Percentiles rank a stretch among this genome's conserved stretches.
phyloP scores from a whole-genome alignment of 2,888 invertebrate species.

The Pristionchus arcanus region DNA sequence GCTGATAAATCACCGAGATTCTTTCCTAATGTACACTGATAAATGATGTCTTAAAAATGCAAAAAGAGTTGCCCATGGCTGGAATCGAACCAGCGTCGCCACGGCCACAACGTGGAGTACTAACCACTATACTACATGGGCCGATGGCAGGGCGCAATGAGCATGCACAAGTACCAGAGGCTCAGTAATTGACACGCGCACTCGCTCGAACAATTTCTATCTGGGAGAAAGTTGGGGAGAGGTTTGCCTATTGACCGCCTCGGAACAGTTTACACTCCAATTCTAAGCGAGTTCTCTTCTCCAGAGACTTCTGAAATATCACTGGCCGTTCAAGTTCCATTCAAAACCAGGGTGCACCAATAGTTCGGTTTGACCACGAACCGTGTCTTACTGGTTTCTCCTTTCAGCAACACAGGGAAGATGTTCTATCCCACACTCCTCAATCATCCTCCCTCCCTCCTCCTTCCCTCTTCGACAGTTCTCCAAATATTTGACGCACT shows the following conservation, averaged over 20 bases:
- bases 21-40: too few species aligned
- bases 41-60: not conserved
- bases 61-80: conserved; percentile 51
- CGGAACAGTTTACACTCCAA: not conserved
- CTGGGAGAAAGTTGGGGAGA: not conserved
- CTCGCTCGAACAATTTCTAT: not conserved
- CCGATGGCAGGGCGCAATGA: conserved; percentile 32
- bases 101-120: conserved; percentile 76
- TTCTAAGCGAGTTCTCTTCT: not conserved
- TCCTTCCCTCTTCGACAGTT: not conserved
- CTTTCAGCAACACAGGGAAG: not conserved
- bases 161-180: not conserved
- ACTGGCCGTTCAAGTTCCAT: too few species aligned
- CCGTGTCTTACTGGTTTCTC: not conserved
- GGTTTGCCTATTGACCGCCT: not conserved
- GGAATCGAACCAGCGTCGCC: conserved; percentile 72
- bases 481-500: conserved; percentile 29
- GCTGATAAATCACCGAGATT: too few species aligned
- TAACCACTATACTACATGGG: conserved; percentile 72
- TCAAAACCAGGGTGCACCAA: too few species aligned
- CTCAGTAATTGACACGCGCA: not conserved
- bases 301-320: too few species aligned
- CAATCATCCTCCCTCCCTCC: not conserved
- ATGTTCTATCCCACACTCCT: not conserved
- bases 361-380: not conserved